Percentiles rank a stretch among this genome's conserved stretches.
phyloP scores from a whole-genome alignment of 92 coral and sea anemone genomes.

The Phenganax stokvisi region DNA sequence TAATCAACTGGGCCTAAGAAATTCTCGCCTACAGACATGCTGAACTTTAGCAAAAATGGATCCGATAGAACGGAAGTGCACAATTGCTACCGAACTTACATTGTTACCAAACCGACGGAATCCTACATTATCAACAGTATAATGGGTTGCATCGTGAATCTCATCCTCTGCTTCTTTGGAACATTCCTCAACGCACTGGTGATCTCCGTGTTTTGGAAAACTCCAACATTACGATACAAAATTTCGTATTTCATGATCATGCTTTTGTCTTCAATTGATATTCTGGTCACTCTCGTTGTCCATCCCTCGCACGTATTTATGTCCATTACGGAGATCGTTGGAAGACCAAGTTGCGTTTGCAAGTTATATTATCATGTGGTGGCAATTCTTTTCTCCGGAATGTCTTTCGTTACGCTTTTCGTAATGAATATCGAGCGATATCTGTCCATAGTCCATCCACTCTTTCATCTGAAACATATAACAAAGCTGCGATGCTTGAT shows the following conservation, averaged over 20 bases:
- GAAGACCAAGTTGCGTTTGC: slow-evolving; percentile 18
- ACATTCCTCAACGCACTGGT: slow-evolving; percentile 32
- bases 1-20: no score
- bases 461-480: slow-evolving; percentile 24
- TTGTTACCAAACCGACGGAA: slow-evolving; percentile 17
- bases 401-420: slow-evolving; percentile 27
- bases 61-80: no score
- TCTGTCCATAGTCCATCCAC: slow-evolving; percentile 31
- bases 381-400: slow-evolving; percentile 20
- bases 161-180: slow-evolving; percentile 10
- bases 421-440: slow-evolving; percentile 31
- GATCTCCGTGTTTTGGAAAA: slow-evolving; percentile 33
- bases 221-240: slow-evolving; percentile 23
- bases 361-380: slow-evolving; percentile 24
- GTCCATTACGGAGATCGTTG: slow-evolving; percentile 22
- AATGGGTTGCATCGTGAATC: slow-evolving; percentile 28
- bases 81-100: slow-evolving; percentile 18
- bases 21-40: no score
- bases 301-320: slow-evolving; percentile 32
- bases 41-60: no score
- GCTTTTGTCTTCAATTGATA: slow-evolving; percentile 31
- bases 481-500: slow-evolving; percentile 19
- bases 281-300: slow-evolving; percentile 8
- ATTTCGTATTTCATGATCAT: slow-evolving; percentile 33
- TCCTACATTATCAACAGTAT: slow-evolving; percentile 26